Base-by-base conservation (phyloP, 2,888 invertebrate genomes). In the Netelia virgata region DNA sequence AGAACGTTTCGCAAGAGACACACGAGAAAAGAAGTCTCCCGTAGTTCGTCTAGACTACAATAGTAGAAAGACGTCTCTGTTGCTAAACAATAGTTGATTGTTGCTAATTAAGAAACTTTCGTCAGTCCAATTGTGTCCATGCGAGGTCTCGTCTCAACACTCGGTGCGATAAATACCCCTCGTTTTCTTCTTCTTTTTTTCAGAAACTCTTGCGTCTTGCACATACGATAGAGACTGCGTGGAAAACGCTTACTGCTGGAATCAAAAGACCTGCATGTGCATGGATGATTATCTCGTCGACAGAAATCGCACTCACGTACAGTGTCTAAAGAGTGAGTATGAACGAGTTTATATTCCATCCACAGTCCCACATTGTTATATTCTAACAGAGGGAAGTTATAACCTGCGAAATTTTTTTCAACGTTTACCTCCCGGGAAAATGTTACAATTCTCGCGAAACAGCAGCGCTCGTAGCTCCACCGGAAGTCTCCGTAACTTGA, bases 301-400 rank as follows among this genome's bases (percentile, higher is more conserved):
- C 76, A 91, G 90, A 81, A 94, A 94, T 88, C 89, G 88, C 57
- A 94, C 93, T 1, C 90, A 88, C 86, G 93, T 93, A 74, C 91
- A 93, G 82, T 94, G 94, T 86, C 84, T 94, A 9, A 90, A 90
- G 92, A 90, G 94, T 94, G 89, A 86, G 85, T 82, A 1, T 50
- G 16, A 14, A 47, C 1, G 1, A 59, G 53, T 59, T 59, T 43
- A 11, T 61, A 14, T 61, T 61, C 59, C 59, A 23, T 23, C 1
- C 2, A 28, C 6, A 61, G 1, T 61, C 10, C 6, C 28, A 10
- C 53, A 53, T 53, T 16, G n/a, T 53, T 8, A 10, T 1, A 57
- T 18, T 18, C 10, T 18, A 9, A 18, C 16, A 57, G 9, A 18
- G 57, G 57, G 57, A 57, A 57, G 57, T 78, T 70, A 53, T 63